Conservation (phyloP, 2,888 invertebrate genomes). For the Chloroclystis v-ata region DNA sequence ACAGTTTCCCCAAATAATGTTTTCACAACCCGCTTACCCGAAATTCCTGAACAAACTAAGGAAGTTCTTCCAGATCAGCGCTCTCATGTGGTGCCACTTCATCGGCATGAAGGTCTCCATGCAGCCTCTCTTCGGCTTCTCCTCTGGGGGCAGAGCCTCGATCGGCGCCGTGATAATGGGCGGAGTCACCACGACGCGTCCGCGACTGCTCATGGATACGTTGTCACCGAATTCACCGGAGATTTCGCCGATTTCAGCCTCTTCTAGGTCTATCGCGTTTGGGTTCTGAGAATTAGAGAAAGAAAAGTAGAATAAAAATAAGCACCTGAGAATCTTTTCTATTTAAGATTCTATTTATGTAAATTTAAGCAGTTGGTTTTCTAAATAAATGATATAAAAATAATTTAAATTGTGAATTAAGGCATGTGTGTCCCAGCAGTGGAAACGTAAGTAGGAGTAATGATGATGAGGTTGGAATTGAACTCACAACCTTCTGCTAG, state of each 20-base stretch:
- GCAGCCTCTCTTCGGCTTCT: constrained; percentile 74
- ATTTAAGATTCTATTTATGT: too few species aligned
- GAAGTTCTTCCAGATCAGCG: constrained; percentile 92
- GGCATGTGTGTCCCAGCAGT: too few species aligned
- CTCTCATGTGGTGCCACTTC: constrained; percentile 85
- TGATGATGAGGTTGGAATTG: too few species aligned
- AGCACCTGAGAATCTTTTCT: too few species aligned
- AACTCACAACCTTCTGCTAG: too few species aligned
- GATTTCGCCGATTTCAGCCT: constrained; percentile 85
- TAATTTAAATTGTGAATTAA: too few species aligned
- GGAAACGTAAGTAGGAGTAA: too few species aligned
- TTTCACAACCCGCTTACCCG: too few species aligned
- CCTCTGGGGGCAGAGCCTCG: constrained; percentile 84
- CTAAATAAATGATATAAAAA: too few species aligned
- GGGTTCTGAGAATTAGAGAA: constrained; percentile 64
- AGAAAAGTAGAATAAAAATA: too few species aligned
- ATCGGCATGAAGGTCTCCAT: constrained; percentile 81
- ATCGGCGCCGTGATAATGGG: constrained; percentile 66
- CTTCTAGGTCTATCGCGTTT: constrained; percentile 81
- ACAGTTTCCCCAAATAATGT: too few species aligned
- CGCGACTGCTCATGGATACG: constrained; percentile 86
- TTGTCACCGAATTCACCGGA: constrained; percentile 93
- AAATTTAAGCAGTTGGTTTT: too few species aligned
- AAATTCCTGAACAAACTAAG: constrained; percentile 91
- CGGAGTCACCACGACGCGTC: constrained; percentile 80